Conservation (phyloP, 1,140 invertebrate species). For the Ptiloglossa arizonensis region DNA sequence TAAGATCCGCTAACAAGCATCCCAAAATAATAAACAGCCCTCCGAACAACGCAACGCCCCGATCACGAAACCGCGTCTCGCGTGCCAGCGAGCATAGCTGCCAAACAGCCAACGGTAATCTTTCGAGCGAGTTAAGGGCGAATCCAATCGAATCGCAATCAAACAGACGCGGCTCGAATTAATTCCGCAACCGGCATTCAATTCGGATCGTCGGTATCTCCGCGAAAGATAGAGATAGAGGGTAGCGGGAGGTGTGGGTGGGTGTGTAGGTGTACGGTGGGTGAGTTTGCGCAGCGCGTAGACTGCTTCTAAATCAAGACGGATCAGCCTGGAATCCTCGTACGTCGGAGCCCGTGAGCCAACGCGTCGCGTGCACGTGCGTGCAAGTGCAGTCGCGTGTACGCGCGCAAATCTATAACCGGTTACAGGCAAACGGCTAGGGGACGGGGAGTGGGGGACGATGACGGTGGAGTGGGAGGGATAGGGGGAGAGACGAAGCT, state of each 20-base stretch:
- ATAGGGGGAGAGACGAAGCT: not conserved
- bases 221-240: not conserved
- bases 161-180: constrained; percentile 42
- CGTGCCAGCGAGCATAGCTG: constrained; percentile 3
- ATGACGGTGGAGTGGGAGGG: not conserved
- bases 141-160: constrained; percentile 43
- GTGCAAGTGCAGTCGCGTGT: constrained; percentile 32
- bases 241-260: no score
- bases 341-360: constrained; percentile 29
- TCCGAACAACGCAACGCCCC: not conserved
- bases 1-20: no score
- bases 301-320: constrained; percentile 48
- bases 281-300: not conserved
- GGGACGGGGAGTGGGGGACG: no score
- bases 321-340: constrained; percentile 48
- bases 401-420: constrained; percentile 24
- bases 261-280: no score
- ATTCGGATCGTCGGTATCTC: constrained; percentile 30
- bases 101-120: constrained; percentile 32
- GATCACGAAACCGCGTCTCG: not conserved
- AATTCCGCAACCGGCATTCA: constrained; percentile 44
- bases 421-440: not conserved
- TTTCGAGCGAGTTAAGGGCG: constrained; percentile 28
- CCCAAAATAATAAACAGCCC: not conserved
- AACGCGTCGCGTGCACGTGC: constrained; percentile 31